These are phyloP conservation scores for Pseudomugil tenellus DNA, from an alignment of 2,797 vertebrate species.

Conservation along the genomic window DNA sequence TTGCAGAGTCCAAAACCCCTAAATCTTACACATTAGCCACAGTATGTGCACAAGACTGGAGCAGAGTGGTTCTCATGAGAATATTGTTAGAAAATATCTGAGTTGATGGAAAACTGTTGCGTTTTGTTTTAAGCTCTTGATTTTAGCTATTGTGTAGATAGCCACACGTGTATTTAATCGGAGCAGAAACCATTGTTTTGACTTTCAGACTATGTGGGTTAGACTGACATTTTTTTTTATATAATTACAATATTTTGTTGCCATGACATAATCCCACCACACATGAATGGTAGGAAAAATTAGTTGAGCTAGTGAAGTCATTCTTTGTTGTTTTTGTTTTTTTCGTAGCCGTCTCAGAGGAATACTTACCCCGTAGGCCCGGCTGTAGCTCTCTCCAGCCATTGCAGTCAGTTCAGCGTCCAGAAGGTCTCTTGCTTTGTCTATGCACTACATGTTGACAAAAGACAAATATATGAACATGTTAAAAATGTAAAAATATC, in stretches of 20 bases:
- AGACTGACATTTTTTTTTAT: not conserved
- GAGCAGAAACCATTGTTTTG: not conserved
- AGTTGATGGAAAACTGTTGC: not conserved
- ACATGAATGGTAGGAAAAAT: slow-evolving; percentile 23
- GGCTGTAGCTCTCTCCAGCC: slow-evolving; percentile 99
- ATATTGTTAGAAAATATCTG: slow-evolving; percentile 24
- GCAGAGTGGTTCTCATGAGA: not conserved
- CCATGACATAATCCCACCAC: slow-evolving; percentile 5
- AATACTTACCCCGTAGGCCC: slow-evolving; percentile 93
- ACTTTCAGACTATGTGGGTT: slow-evolving; percentile 5
- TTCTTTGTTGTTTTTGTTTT: slow-evolving; percentile 17
- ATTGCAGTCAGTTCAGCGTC: slow-evolving; percentile 97
- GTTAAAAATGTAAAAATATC: not conserved
- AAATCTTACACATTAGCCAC: slow-evolving; percentile 1
- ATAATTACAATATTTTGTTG: slow-evolving; percentile 4
- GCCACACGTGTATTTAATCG: slow-evolving; percentile 4
- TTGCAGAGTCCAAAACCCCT: not conserved
- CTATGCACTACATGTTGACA: slow-evolving; percentile 89
- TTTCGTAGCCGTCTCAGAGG: not conserved
- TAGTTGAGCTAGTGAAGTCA: slow-evolving; percentile 13
- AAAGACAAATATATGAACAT: not conserved
- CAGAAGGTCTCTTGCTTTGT: slow-evolving; percentile 96
- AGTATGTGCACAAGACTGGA: slow-evolving; percentile 8
- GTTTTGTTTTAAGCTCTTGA: slow-evolving; percentile 7
- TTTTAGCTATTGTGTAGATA: slow-evolving; percentile 30